phyloP scores from a whole-genome alignment of 2,113 vertebrate genomes.

The Actenoides lindsayi region DNA sequence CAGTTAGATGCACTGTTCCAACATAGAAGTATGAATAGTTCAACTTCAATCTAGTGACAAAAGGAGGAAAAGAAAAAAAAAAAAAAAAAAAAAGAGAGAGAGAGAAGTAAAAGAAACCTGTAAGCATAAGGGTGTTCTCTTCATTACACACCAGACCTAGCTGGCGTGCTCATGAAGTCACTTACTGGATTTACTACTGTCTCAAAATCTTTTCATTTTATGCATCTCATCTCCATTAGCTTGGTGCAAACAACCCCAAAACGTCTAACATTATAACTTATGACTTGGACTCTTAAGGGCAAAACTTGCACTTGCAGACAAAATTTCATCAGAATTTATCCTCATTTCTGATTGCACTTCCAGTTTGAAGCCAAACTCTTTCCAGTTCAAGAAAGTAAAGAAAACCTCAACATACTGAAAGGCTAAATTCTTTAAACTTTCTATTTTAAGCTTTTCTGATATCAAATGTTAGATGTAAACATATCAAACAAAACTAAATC shows the following conservation, averaged over 20 bases:
- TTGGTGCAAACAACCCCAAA: not conserved
- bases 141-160: not conserved
- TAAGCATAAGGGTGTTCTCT: not conserved
- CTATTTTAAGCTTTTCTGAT: not conserved
- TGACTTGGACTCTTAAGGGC: fast-evolving
- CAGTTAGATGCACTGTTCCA: not conserved
- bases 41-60: not conserved
- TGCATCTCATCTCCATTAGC: not conserved
- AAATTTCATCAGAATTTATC: not conserved
- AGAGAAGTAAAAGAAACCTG: not conserved
- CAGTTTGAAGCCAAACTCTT: not conserved
- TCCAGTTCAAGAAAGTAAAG: not conserved
- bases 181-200: not conserved
- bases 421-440: not conserved
- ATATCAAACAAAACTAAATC: not conserved
- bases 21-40: not conserved
- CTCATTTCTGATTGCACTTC: not conserved
- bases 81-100: too few relatives aligned
- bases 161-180: fast-evolving
- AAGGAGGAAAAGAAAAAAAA: too few relatives aligned
- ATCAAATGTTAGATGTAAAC: not conserved
- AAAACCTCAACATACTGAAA: not conserved
- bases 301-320: not conserved
- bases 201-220: not conserved
- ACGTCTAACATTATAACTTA: not conserved